Evolutionary conservation across 2,113 vertebrate genomes (phyloP).

Genomic region (Neogobius melanostomus): DNA sequence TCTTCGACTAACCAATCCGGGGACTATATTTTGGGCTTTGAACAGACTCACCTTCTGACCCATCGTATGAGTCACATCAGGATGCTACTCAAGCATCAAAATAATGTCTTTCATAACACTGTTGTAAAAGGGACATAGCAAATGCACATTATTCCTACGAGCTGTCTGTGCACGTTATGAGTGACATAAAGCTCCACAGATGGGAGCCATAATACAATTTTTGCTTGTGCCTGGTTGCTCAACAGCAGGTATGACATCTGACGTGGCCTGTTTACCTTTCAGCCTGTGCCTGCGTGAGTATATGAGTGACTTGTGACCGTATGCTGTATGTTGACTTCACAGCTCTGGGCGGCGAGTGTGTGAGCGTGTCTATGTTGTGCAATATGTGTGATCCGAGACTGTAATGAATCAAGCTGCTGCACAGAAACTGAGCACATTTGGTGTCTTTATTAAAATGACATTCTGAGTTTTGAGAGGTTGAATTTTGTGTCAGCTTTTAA

Average conservation of each 20-base stretch:
- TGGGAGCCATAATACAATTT: conserved; percentile 10
- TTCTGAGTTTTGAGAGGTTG: not conserved
- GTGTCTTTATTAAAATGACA: not conserved
- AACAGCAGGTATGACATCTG: conserved; percentile 23
- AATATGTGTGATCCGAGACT: conserved; percentile 6
- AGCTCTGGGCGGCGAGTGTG: conserved; percentile 5
- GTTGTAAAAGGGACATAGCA: not conserved
- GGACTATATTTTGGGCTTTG: no score
- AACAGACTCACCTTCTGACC: no score
- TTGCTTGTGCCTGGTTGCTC: not conserved
- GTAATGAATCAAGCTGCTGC: not conserved
- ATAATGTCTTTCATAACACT: not conserved
- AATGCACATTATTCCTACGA: not conserved
- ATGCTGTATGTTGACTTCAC: conserved; percentile 25
- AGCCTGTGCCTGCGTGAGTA: conserved; percentile 5
- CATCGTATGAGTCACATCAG: no score
- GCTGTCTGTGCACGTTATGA: not conserved
- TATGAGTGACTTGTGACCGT: conserved; percentile 5
- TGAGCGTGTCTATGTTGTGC: conserved; percentile 6
- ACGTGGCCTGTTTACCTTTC: conserved; percentile 6
- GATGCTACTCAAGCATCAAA: no score
- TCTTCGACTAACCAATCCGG: no score
- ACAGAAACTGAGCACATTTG: not conserved
- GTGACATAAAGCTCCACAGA: conserved; percentile 4
- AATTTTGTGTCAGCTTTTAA: not conserved